These are phyloP conservation scores for Wasmannia auropunctata DNA, from an alignment of 1,140 invertebrate genomes.

Conservation along the genomic window DNA sequence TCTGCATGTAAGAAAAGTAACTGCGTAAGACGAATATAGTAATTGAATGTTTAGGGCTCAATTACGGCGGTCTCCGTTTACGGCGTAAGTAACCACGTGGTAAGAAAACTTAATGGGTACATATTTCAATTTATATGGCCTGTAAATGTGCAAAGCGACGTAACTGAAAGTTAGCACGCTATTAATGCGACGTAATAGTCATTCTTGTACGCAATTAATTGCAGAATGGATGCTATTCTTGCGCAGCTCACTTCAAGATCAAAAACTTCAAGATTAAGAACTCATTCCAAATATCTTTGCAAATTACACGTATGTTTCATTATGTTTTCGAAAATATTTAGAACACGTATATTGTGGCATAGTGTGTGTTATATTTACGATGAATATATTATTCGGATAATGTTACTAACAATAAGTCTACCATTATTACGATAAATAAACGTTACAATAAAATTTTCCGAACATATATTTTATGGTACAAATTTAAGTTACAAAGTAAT, in stretches of 20 bases:
- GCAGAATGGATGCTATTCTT: background rate
- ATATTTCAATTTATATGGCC: constrained; percentile 32
- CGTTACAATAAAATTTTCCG: background rate
- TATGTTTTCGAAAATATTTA: background rate
- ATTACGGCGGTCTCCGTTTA: constrained; percentile 1
- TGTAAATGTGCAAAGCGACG: constrained; percentile 4
- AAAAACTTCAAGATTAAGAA: too few relatives aligned
- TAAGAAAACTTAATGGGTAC: constrained; percentile 27
- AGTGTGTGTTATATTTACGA: background rate
- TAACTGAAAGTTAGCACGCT: constrained; percentile 18
- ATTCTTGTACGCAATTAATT: constrained; percentile 26
- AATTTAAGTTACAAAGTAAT: background rate
- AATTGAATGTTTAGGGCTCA: constrained; percentile 46
- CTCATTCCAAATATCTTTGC: background rate
- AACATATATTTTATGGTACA: background rate
- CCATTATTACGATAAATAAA: background rate
- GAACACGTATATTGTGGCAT: background rate
- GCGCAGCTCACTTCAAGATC: background rate
- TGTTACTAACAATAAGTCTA: background rate
- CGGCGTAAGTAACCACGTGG: too few relatives aligned
- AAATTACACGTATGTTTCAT: background rate
- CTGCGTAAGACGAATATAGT: background rate
- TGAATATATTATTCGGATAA: background rate
- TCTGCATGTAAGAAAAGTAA: background rate
- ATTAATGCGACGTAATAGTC: constrained; percentile 18